Conservation (phyloP, 2,113 vertebrate genomes). For the Noturus placidus region DNA sequence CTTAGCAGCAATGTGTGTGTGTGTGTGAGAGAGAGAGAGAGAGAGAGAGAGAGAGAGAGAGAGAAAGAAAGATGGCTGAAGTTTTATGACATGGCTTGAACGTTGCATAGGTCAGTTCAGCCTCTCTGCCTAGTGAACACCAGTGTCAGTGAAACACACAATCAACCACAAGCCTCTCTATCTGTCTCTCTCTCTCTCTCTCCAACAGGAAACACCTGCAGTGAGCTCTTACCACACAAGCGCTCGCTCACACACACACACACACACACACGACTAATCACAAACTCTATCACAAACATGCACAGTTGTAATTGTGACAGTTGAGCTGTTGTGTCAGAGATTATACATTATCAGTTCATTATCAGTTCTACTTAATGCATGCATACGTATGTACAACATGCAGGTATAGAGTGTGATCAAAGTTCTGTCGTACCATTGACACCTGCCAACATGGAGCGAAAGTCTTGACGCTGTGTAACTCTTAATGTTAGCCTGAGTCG, state of each 20-base stretch:
- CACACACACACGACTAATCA: conserved; percentile 1
- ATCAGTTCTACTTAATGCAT: not conserved
- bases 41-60: not conserved
- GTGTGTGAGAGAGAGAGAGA: not conserved
- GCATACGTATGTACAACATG: not conserved
- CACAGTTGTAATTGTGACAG: conserved; percentile 40
- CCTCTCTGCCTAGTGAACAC: not conserved
- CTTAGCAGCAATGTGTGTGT: not conserved
- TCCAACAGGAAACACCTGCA: conserved; percentile 62
- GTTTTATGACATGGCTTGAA: not conserved
- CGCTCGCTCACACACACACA: conserved; percentile 28
- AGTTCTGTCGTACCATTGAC: not conserved
- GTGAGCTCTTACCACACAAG: conserved; percentile 42
- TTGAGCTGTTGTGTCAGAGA: conserved; percentile 24
- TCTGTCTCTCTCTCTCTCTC: conserved; percentile 5
- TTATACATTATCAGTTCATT: conserved; percentile 25
- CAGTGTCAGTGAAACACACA: conserved; percentile 26
- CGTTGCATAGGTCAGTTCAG: conserved; percentile 11
- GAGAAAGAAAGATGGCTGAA: not conserved
- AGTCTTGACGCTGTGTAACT: not conserved
- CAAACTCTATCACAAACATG: conserved; percentile 16
- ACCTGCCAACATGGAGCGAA: not conserved
- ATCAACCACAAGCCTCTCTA: conserved; percentile 15
- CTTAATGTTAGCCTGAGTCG: not conserved
- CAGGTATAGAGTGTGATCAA: not conserved